These are phyloP conservation scores for Drosophila sordidapex DNA, from an alignment of 2,888 invertebrate species.

Conservation along the genomic window DNA sequence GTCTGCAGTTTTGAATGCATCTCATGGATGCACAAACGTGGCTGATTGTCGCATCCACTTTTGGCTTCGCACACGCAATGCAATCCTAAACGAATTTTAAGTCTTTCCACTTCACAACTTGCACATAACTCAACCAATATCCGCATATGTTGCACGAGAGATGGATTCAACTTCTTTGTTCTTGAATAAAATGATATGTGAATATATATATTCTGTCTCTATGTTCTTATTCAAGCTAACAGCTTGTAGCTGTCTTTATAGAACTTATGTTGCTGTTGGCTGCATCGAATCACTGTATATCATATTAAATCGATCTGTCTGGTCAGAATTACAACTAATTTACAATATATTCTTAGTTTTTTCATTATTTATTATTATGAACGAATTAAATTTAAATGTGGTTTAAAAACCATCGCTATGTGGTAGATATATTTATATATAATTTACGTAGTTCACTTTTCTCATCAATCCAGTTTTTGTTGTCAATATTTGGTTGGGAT, in stretches of 20 bases:
- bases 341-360: background rate
- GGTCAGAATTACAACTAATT: background rate
- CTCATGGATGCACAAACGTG: constrained; percentile 33
- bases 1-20: constrained; percentile 35
- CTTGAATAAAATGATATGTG: background rate
- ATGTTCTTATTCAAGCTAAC: background rate
- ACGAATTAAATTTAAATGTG: background rate
- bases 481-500: too few relatives aligned
- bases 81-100: background rate
- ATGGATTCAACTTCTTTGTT: background rate
- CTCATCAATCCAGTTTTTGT: too few relatives aligned
- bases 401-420: background rate
- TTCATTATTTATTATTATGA: background rate
- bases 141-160: background rate
- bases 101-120: background rate
- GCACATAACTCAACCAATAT: background rate
- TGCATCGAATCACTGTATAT: background rate
- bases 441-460: background rate
- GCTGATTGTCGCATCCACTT: background rate
- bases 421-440: background rate
- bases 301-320: background rate
- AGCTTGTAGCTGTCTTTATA: background rate
- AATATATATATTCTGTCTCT: background rate
- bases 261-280: background rate
- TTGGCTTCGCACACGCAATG: background rate